Evolutionary conservation across 2,797 vertebrate genomes (phyloP).

Genomic region (Huso huso): DNA sequence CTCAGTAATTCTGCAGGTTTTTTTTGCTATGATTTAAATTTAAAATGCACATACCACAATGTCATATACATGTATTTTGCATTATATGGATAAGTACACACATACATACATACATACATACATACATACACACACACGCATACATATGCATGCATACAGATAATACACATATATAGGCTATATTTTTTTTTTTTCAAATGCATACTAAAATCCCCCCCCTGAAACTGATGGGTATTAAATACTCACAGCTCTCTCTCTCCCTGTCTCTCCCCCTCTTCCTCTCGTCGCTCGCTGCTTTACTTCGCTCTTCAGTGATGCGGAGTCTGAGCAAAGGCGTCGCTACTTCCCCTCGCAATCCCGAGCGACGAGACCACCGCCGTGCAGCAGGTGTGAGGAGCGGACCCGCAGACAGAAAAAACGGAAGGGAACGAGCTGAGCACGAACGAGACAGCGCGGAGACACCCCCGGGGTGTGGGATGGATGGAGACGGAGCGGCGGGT

Average conservation of each 20-base stretch:
- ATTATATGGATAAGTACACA: no score
- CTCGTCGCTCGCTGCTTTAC: slow-evolving; percentile 8
- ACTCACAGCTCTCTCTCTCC: neutral
- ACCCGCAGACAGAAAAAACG: neutral
- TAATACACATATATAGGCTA: no score
- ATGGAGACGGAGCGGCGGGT: neutral
- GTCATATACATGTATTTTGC: no score
- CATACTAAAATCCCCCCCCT: neutral
- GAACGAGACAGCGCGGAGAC: neutral
- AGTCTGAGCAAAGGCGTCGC: neutral
- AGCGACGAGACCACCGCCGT: neutral
- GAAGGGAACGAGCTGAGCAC: neutral
- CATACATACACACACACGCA: no score
- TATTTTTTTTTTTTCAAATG: neutral
- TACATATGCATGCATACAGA: no score
- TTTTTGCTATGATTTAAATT: no score
- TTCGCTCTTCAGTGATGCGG: neutral
- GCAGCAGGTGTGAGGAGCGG: neutral
- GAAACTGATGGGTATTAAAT: neutral
- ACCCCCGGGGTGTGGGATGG: neutral
- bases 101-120: no score
- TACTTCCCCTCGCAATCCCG: slow-evolving; percentile 13
- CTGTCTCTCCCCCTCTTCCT: neutral
- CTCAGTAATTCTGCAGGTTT: no score
- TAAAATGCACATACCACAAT: no score